phyloP scores from a whole-genome alignment of 1,140 invertebrate genomes.

The Lerema accius region DNA sequence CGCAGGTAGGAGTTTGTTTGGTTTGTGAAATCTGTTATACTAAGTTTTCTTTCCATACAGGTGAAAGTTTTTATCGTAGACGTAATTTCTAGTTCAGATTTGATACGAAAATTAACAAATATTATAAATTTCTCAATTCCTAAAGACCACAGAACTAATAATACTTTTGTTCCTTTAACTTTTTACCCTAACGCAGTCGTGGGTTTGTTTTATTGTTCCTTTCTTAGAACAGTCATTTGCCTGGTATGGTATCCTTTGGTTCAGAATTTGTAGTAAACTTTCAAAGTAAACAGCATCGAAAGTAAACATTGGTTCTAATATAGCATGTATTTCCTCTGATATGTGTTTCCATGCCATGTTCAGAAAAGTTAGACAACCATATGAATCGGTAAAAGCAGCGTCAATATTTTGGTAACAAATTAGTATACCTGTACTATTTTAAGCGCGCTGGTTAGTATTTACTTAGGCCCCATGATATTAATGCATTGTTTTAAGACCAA shows the following conservation, averaged over 20 bases:
- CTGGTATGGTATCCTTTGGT: slow-evolving; percentile 9
- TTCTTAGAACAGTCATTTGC: slow-evolving; percentile 2
- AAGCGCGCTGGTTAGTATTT: slow-evolving; percentile 44
- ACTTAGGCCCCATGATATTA: slow-evolving; percentile 44
- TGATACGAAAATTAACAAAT: neutral
- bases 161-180: neutral
- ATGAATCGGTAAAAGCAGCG: slow-evolving; percentile 33
- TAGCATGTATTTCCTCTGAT: slow-evolving; percentile 27
- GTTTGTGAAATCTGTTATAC: slow-evolving; percentile 44
- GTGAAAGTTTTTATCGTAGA: slow-evolving; percentile 5
- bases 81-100: neutral
- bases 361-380: slow-evolving; percentile 18
- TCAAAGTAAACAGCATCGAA: slow-evolving; percentile 24
- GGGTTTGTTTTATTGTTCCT: slow-evolving; percentile 9
- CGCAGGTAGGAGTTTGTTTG: slow-evolving; percentile 47
- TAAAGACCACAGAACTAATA: neutral
- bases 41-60: slow-evolving; percentile 33
- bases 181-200: neutral
- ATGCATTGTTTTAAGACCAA: slow-evolving; percentile 43
- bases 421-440: slow-evolving; percentile 48
- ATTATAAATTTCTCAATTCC: neutral
- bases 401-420: slow-evolving; percentile 50
- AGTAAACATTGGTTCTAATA: slow-evolving; percentile 29
- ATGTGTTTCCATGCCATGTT: slow-evolving; percentile 15
- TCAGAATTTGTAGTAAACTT: slow-evolving; percentile 19